phyloP scores from a whole-genome alignment of 2,797 vertebrate genomes.

The Ispidina picta region DNA sequence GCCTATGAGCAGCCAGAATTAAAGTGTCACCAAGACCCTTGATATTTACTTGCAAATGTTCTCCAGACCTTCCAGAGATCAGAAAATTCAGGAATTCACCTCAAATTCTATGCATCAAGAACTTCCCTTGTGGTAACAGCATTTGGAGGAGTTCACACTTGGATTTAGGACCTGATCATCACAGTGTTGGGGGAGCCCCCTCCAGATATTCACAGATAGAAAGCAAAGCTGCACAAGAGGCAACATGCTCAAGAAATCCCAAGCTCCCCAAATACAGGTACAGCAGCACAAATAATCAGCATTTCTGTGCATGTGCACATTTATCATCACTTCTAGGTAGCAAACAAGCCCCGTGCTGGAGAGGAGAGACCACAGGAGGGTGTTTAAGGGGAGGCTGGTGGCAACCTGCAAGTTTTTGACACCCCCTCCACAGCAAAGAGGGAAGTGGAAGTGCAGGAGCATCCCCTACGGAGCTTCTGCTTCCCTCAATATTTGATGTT shows the following conservation, averaged over 20 bases:
- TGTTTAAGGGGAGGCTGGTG: not conserved
- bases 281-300: too few species aligned
- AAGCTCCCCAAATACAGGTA: not conserved
- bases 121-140: not conserved
- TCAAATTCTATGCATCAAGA: not conserved
- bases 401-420: not conserved
- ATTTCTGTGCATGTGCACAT: too few species aligned
- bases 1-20: not conserved
- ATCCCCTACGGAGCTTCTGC: not conserved
- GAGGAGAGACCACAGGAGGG: not conserved
- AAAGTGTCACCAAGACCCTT: not conserved
- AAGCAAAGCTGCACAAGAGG: not conserved
- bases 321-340: not conserved
- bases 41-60: not conserved
- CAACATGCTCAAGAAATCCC: rapidly evolving
- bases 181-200: too few species aligned
- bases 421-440: rapidly evolving
- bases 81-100: not conserved
- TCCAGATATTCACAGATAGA: rapidly evolving
- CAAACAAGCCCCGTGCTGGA: too few species aligned
- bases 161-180: not conserved
- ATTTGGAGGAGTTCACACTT: not conserved
- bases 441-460: not conserved
- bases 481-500: not conserved
- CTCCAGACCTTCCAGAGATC: not conserved